phyloP scores from a whole-genome alignment of 2,113 vertebrate species.

The Amphiprion ocellaris region DNA sequence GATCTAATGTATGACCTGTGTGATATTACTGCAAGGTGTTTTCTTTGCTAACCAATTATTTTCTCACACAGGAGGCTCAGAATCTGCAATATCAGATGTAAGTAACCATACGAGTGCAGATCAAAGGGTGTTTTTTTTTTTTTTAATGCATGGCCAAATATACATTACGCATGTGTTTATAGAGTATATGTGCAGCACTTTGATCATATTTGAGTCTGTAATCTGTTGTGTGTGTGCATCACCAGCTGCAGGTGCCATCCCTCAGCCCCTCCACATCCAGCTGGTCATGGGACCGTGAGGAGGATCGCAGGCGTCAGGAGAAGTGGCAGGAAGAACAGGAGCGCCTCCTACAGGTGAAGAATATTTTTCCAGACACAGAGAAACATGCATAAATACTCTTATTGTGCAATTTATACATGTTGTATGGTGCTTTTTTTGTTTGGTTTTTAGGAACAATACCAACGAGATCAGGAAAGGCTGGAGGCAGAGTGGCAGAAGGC shows the following conservation, averaged over 20 bases:
- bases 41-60: slow-evolving; percentile 27
- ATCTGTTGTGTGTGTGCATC: slow-evolving; percentile 38
- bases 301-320: slow-evolving; percentile 91
- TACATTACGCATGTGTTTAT: neutral
- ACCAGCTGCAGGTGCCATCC: slow-evolving; percentile 92
- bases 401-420: neutral
- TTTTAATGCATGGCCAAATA: slow-evolving; percentile 12
- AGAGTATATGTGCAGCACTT: neutral
- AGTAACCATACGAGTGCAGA: slow-evolving; percentile 81
- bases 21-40: neutral
- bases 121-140: slow-evolving; percentile 11
- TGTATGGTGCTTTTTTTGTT: slow-evolving; percentile 25
- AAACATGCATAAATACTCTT: neutral
- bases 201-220: slow-evolving; percentile 13
- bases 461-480: slow-evolving; percentile 91
- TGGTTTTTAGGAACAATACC: slow-evolving; percentile 90
- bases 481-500: slow-evolving; percentile 91
- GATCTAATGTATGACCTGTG: neutral
- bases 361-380: neutral
- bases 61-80: slow-evolving; percentile 88
- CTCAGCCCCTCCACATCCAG: slow-evolving; percentile 88
- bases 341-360: slow-evolving; percentile 91
- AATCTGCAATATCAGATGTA: slow-evolving; percentile 93
- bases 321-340: slow-evolving; percentile 98
- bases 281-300: slow-evolving; percentile 93